Percentiles rank a stretch among this genome's conserved stretches.
Evolutionary conservation across 2,113 vertebrate genomes (phyloP).

Genomic region (Damaliscus lunatus): DNA sequence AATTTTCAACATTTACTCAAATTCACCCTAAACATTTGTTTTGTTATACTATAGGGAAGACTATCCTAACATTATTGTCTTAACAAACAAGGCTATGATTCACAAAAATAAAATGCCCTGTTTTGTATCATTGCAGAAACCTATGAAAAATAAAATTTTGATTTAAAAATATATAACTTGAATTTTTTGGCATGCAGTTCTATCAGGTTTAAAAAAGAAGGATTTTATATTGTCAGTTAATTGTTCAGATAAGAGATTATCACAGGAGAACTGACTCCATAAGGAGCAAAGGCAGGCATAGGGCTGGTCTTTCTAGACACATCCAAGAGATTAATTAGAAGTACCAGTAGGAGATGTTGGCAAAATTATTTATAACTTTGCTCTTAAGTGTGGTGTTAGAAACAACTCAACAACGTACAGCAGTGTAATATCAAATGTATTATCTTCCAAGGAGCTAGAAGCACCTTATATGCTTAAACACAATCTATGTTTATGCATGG

Average conservation of each 20-base stretch:
- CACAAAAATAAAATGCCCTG: not conserved
- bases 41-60: not conserved
- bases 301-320: not conserved
- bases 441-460: slow-evolving; percentile 24
- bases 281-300: not conserved
- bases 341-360: not conserved
- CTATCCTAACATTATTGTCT: not conserved
- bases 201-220: not conserved
- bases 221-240: not conserved
- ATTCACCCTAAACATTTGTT: not conserved
- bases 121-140: not conserved
- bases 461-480: not conserved
- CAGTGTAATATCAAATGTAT: not conserved
- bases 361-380: not conserved
- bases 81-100: not conserved
- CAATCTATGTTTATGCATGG: not conserved
- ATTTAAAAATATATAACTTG: not conserved
- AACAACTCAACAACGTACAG: not conserved
- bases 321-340: not conserved
- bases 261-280: not conserved
- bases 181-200: not conserved
- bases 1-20: not conserved
- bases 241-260: slow-evolving; percentile 14
- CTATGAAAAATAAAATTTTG: not conserved
- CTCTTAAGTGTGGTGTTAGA: not conserved